A percentile compares a stretch with the other conserved stretches of the same genome.
Evolutionary conservation across 2,113 vertebrate species (phyloP).

Genomic region (Tychaedon coryphoeus): DNA sequence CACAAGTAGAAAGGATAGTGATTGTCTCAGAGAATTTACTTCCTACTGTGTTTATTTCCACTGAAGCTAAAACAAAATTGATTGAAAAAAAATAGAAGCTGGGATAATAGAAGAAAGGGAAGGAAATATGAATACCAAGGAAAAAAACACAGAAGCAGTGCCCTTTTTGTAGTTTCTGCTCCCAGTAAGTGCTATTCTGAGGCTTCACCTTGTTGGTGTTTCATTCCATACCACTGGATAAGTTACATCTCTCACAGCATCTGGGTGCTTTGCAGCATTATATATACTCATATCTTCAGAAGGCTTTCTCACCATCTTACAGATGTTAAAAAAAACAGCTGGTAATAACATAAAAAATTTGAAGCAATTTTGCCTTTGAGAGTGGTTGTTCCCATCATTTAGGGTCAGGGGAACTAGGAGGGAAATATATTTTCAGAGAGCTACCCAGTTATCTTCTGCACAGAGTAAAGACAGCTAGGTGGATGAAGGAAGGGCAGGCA

Average conservation of each 20-base stretch:
- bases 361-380: background rate
- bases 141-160: background rate
- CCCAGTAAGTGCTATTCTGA: background rate
- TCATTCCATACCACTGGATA: background rate
- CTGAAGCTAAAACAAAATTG: background rate
- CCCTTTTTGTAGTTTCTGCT: background rate
- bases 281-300: background rate
- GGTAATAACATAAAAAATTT: background rate
- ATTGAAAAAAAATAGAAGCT: background rate
- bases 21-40: background rate
- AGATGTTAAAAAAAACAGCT: fast-evolving
- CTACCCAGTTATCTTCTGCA: background rate
- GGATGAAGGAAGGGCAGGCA: background rate
- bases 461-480: background rate
- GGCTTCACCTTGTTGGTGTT: background rate
- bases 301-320: background rate
- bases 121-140: background rate
- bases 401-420: background rate
- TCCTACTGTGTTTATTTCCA: background rate
- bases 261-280: background rate
- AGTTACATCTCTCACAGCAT: background rate
- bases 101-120: background rate
- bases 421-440: background rate
- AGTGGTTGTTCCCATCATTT: background rate
- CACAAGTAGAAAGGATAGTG: background rate